Evolutionary conservation across 2,888 invertebrate genomes (phyloP).

Genomic region (Patella caerulea): DNA sequence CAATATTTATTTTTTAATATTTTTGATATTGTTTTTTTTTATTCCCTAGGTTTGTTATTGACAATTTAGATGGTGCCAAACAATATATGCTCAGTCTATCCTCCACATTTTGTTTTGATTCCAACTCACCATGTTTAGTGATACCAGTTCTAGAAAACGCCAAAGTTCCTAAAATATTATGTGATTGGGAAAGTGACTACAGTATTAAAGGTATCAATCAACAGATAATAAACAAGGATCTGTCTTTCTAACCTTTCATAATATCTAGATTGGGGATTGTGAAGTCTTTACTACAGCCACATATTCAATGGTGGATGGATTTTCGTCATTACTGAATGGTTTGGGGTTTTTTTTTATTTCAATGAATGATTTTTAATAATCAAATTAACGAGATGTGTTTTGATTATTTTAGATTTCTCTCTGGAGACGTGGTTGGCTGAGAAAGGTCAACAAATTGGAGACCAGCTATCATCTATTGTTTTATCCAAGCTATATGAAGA

Average conservation of each 20-base stretch:
- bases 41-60: conserved; percentile 31
- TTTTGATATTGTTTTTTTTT: too few species aligned
- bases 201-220: not conserved
- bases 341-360: not conserved
- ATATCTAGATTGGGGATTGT: too few species aligned
- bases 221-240: not conserved
- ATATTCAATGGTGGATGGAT: too few species aligned
- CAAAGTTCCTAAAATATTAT: conserved; percentile 34
- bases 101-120: conserved; percentile 34
- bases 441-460: conserved; percentile 19
- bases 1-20: too few species aligned
- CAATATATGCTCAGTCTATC: conserved; percentile 34
- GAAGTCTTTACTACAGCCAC: too few species aligned
- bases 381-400: too few species aligned
- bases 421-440: conserved; percentile 28
- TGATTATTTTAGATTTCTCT: conserved; percentile 37
- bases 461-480: conserved; percentile 30
- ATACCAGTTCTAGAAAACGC: conserved; percentile 27
- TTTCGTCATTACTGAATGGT: too few species aligned
- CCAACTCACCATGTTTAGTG: conserved; percentile 28
- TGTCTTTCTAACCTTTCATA: too few species aligned
- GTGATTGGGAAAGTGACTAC: conserved; percentile 29
- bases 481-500: conserved; percentile 34
- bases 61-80: conserved; percentile 32
- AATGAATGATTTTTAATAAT: too few species aligned